A percentile compares a stretch with the other conserved stretches of the same genome.
phyloP scores from a whole-genome alignment of 2,888 invertebrate genomes.

The Drosophila neotestacea region DNA sequence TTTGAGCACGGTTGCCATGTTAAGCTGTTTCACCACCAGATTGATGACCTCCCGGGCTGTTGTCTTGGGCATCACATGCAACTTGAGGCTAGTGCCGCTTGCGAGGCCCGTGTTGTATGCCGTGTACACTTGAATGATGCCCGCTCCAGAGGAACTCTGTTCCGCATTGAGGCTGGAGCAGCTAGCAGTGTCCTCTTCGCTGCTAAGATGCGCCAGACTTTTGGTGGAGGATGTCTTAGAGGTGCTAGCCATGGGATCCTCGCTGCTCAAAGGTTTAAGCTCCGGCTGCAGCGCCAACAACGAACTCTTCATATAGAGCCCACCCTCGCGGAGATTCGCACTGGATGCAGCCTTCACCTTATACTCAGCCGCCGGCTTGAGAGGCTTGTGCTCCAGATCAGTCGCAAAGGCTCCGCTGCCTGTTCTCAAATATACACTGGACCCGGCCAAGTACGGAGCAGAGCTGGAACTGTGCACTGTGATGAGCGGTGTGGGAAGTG shows the following conservation, averaged over 20 bases:
- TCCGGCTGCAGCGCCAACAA: constrained; percentile 86
- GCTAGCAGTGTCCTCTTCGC: constrained; percentile 80
- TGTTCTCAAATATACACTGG: constrained; percentile 70
- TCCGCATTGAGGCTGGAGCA: constrained; percentile 73
- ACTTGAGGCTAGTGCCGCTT: constrained; percentile 95
- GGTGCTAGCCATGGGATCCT: constrained; percentile 68
- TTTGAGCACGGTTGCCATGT: constrained; percentile 95
- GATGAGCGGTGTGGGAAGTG: constrained; percentile 67
- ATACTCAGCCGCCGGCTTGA: constrained; percentile 57
- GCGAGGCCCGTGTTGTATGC: constrained; percentile 98
- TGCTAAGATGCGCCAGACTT: constrained; percentile 78
- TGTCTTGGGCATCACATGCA: constrained; percentile 96
- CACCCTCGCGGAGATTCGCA: constrained; percentile 84
- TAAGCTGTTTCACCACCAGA: constrained; percentile 97
- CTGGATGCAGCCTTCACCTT: constrained; percentile 71
- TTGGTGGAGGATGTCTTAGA: constrained; percentile 74
- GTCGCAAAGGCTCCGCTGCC: constrained; percentile 62
- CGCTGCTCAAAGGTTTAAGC: constrained; percentile 83
- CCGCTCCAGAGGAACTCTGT: constrained; percentile 61
- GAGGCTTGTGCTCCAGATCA: constrained; percentile 69
- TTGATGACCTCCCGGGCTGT: constrained; percentile 98
- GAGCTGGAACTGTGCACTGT: constrained; percentile 85
- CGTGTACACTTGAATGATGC: constrained; percentile 93
- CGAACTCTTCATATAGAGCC: constrained; percentile 86
- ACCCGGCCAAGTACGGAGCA: constrained; percentile 87